Base-by-base conservation (phyloP, 2,888 invertebrate species). In the Tethea ocularis region DNA sequence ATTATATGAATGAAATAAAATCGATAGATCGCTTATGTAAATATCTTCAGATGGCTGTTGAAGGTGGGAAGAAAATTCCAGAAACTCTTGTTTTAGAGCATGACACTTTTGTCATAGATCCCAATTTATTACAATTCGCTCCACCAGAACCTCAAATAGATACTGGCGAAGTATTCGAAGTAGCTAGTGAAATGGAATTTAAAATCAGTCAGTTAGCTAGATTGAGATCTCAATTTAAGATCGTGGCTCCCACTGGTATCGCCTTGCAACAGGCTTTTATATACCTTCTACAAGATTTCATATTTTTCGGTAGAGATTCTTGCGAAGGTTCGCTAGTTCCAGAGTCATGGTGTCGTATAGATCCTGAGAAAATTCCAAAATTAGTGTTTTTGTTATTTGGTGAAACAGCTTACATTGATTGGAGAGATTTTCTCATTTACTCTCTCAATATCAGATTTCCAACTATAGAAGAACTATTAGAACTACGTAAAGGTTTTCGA, bases 401-500 rank as follows among this genome's bases (percentile, higher is more conserved):
- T 0, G 89, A 93, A 52, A 88, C 89, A 0, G 92, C 91, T 11
- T 94, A 93, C 63, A 73, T 95, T 11, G 94, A 95, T 71, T 96
- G 96, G 96, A 93, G 94, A 71, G 95, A 96, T 78, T 96, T 96
- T 71, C 83, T 96, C 13, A 87, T 96, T 65, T 94, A 93, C 72
- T 94, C 94, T 73, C 77, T 95, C 36, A 90, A 94, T 68, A 74
- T 95, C 11, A 83, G 87, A 52, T 94, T 88, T 77, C 95, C 96
- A 0, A 91, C 83, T 0, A 80, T 92, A 36, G 87, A 89, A 2
- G 94, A 95, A 66, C 76, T 96, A 59, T 74, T 95, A 51, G 75
- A 86, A 17, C 66, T 92, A 11, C 92, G 95, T 26, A 84, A 86
- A 57, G 78, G 75, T 7, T 94, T 94, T 62, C 80, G 93, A 36